These are phyloP conservation scores for Anguilla megastoma DNA, from an alignment of 2,797 vertebrate species.

Conservation along the genomic window DNA sequence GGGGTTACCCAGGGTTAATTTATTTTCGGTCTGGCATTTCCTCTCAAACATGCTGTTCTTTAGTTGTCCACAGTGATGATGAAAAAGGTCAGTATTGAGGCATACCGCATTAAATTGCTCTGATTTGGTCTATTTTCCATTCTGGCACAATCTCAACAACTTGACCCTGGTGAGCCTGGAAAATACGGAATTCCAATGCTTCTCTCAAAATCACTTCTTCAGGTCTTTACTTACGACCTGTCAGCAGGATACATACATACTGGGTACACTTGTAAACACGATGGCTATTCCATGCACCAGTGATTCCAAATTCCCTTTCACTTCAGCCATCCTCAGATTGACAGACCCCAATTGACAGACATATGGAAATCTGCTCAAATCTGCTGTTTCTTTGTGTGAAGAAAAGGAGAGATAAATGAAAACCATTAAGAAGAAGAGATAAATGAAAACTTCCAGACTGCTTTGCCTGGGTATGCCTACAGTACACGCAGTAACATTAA, in stretches of 20 bases:
- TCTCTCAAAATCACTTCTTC: constrained; percentile 9
- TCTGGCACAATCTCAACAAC: neutral
- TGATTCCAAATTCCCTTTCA: neutral
- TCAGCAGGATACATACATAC: neutral
- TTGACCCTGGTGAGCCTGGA: constrained; percentile 6
- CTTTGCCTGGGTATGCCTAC: neutral
- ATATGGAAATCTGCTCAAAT: neutral
- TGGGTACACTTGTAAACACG: neutral
- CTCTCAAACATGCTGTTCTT: constrained; percentile 20
- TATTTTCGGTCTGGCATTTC: constrained; percentile 14
- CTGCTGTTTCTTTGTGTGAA: neutral
- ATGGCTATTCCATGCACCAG: neutral
- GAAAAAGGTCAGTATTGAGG: constrained; percentile 41
- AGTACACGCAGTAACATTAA: neutral
- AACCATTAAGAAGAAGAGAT: neutral
- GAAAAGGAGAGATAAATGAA: neutral
- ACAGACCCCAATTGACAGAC: neutral
- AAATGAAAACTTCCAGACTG: neutral
- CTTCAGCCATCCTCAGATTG: neutral
- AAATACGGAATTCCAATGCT: neutral
- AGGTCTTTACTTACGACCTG: neutral
- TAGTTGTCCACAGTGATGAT: constrained; percentile 5
- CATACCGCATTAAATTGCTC: constrained; percentile 27
- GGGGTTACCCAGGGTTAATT: neutral
- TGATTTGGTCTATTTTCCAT: constrained; percentile 40